Conservation (phyloP, 2,797 vertebrate species). For the Gallirallus australis region DNA sequence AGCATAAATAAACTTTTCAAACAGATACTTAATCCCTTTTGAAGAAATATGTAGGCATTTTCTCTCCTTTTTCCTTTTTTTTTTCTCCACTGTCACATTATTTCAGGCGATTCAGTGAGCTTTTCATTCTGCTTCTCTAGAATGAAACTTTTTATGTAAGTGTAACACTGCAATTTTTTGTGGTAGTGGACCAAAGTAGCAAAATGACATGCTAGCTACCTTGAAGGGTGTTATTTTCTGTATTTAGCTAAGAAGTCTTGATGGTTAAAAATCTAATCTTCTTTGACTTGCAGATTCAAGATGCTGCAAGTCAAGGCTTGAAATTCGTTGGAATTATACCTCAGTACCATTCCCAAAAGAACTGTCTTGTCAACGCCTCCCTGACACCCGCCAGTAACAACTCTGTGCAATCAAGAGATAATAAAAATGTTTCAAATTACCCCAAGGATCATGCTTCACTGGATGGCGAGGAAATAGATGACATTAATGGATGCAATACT, state of each 20-base stretch:
- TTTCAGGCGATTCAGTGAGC: not conserved
- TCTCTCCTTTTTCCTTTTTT: not conserved
- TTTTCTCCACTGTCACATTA: not conserved
- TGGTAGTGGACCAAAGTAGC: slow-evolving; percentile 40
- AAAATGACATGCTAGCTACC: slow-evolving; percentile 21
- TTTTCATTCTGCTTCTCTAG: not conserved
- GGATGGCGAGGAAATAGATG: slow-evolving; percentile 39
- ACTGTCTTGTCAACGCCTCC: slow-evolving; percentile 43
- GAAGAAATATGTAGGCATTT: not conserved
- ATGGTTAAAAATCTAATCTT: slow-evolving; percentile 71
- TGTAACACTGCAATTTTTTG: not conserved
- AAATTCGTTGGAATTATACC: slow-evolving; percentile 93
- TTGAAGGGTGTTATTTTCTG: slow-evolving; percentile 61
- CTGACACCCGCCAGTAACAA: slow-evolving; percentile 57
- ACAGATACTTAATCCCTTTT: not conserved
- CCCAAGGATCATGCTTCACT: slow-evolving; percentile 13
- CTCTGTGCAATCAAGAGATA: slow-evolving; percentile 50
- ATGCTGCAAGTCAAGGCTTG: slow-evolving; percentile 92
- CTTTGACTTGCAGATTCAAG: slow-evolving; percentile 89
- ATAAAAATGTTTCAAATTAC: slow-evolving; percentile 44
- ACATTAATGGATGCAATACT: slow-evolving; percentile 20
- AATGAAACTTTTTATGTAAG: slow-evolving; percentile 21
- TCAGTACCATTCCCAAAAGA: slow-evolving; percentile 82
- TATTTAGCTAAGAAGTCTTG: slow-evolving; percentile 56
- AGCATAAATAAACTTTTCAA: not conserved